phyloP scores from a whole-genome alignment of 2,888 invertebrate genomes.

The Catocala fraxini region DNA sequence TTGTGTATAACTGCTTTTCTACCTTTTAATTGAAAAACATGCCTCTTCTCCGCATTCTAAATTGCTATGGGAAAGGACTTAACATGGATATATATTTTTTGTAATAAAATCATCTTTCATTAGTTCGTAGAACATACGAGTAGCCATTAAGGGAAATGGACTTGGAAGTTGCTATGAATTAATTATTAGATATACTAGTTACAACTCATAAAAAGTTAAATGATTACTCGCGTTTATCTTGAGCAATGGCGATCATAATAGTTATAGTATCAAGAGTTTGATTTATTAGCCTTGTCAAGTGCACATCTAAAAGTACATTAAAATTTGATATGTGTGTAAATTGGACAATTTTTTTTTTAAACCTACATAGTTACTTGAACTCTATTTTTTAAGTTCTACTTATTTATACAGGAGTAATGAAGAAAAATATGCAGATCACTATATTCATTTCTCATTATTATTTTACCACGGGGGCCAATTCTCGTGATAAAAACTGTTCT shows the following conservation, averaged over 20 bases:
- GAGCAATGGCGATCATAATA: too few relatives aligned
- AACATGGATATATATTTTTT: slow-evolving; percentile 18
- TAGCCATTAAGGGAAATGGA: slow-evolving; percentile 6
- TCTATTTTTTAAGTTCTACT: too few relatives aligned
- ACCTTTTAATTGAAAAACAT: slow-evolving; percentile 60
- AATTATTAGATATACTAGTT: slow-evolving; percentile 3
- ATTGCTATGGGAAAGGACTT: slow-evolving; percentile 38
- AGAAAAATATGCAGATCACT: too few relatives aligned
- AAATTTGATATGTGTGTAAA: background rate
- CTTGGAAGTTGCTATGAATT: slow-evolving; percentile 15
- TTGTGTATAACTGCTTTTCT: slow-evolving; percentile 54
- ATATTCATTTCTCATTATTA: too few relatives aligned
- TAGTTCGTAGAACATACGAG: background rate
- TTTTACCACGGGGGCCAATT: too few relatives aligned
- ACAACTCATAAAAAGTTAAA: too few relatives aligned
- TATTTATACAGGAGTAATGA: too few relatives aligned
- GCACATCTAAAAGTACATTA: background rate
- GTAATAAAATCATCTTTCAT: slow-evolving; percentile 20
- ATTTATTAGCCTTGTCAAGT: slow-evolving; percentile 4
- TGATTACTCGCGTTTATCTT: too few relatives aligned
- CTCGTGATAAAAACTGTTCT: too few relatives aligned
- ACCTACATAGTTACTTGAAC: too few relatives aligned
- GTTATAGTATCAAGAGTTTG: background rate
- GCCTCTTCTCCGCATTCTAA: slow-evolving; percentile 37
- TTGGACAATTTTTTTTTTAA: too few relatives aligned